These are phyloP conservation scores for Hyposoter dolosus DNA, from an alignment of 2,888 invertebrate species.

Conservation along the genomic window DNA sequence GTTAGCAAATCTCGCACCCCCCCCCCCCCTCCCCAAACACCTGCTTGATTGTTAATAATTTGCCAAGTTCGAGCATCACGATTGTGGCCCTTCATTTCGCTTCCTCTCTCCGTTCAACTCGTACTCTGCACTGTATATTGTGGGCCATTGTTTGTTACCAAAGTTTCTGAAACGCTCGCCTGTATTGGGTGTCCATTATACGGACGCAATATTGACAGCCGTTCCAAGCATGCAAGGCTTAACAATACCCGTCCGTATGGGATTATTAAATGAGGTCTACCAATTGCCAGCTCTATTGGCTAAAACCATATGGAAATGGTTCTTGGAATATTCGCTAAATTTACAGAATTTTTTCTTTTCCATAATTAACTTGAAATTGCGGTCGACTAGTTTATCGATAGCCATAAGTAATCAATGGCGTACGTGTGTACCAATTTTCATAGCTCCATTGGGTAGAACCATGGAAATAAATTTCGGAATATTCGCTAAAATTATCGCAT, in stretches of 20 bases:
- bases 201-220: constrained; percentile 33
- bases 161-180: constrained; percentile 51
- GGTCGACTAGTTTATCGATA: neutral
- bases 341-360: neutral
- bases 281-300: neutral
- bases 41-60: constrained; percentile 82
- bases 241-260: constrained; percentile 14
- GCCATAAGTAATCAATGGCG: no score
- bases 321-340: neutral
- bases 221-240: constrained; percentile 34
- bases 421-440: no score
- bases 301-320: constrained; percentile 33
- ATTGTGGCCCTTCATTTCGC: constrained; percentile 63
- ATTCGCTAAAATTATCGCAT: no score
- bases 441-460: no score
- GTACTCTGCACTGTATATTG: constrained; percentile 26
- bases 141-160: constrained; percentile 57
- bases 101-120: constrained; percentile 41
- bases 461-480: no score
- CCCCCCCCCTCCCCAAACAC: constrained; percentile 75
- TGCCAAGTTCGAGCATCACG: constrained; percentile 76
- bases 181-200: constrained; percentile 25
- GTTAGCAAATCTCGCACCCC: constrained; percentile 79
- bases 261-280: constrained; percentile 9
- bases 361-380: neutral